A percentile compares a stretch with the other conserved stretches of the same genome.
Conservation (phyloP, 35 echinoderm and acorn worm species). For the Heliocidaris erythrogramma region DNA sequence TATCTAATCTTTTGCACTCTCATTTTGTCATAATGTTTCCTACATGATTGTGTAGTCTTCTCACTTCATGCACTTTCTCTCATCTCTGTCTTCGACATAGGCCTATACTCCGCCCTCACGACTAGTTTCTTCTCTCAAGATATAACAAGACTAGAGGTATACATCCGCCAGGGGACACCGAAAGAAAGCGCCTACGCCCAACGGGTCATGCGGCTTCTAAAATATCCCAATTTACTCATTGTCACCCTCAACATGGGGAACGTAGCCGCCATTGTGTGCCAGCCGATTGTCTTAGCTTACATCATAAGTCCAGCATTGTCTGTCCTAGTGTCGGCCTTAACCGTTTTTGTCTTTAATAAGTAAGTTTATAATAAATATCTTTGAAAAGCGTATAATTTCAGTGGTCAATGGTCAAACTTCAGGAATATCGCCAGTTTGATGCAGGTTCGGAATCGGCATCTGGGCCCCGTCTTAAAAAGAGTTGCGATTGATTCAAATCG, state of each 20-base stretch:
- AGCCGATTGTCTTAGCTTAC: not conserved
- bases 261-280: not conserved
- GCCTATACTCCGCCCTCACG: not conserved
- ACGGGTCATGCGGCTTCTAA: not conserved
- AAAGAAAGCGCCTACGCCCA: not conserved
- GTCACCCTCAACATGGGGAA: constrained; percentile 17
- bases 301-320: not conserved
- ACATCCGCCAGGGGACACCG: not conserved
- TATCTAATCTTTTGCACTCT: not conserved
- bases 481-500: too few relatives aligned
- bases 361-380: not conserved
- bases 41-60: not conserved
- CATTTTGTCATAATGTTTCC: not conserved
- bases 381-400: too few relatives aligned
- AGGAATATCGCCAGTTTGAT: too few relatives aligned
- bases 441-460: too few relatives aligned
- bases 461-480: too few relatives aligned
- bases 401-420: too few relatives aligned
- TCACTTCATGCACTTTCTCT: not conserved
- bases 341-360: constrained; percentile 13
- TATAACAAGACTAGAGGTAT: not conserved
- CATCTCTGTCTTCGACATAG: not conserved
- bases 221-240: not conserved
- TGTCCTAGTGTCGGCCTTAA: not conserved
- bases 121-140: not conserved